Conservation (phyloP, 2,888 invertebrate genomes). For the Gisinianus flammeolus region DNA sequence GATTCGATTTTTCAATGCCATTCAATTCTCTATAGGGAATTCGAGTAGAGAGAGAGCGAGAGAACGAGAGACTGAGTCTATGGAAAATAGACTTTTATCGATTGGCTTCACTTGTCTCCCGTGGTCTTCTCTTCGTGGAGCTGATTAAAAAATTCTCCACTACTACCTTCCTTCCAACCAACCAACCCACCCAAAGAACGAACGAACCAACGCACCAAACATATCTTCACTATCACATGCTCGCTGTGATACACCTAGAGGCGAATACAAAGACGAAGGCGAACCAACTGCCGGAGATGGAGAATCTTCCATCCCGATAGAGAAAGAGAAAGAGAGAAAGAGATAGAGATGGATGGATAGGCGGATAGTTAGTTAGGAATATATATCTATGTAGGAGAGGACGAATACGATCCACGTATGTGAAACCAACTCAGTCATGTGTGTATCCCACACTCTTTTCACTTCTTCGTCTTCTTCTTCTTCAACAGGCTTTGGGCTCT, state of each 20-base stretch:
- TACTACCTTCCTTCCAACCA: background rate
- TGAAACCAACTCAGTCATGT: no score
- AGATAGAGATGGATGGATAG: background rate
- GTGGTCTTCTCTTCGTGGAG: constrained; percentile 11
- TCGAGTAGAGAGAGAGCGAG: background rate
- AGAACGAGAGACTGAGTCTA: background rate
- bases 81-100: constrained; percentile 38
- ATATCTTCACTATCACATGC: no score
- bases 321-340: background rate
- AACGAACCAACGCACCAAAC: background rate
- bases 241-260: no score
- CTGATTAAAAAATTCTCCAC: constrained; percentile 41
- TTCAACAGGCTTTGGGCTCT: background rate
- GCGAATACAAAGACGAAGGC: background rate
- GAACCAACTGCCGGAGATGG: background rate
- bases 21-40: constrained; percentile 35
- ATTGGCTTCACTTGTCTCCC: constrained; percentile 32
- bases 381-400: background rate
- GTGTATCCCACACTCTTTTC: background rate
- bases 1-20: constrained; percentile 46
- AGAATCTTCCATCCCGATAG: no score
- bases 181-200: background rate
- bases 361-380: background rate
- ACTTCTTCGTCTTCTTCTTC: background rate
- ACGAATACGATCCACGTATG: no score